phyloP scores from a whole-genome alignment of 2,888 invertebrate species.

The Alsophila aescularia region DNA sequence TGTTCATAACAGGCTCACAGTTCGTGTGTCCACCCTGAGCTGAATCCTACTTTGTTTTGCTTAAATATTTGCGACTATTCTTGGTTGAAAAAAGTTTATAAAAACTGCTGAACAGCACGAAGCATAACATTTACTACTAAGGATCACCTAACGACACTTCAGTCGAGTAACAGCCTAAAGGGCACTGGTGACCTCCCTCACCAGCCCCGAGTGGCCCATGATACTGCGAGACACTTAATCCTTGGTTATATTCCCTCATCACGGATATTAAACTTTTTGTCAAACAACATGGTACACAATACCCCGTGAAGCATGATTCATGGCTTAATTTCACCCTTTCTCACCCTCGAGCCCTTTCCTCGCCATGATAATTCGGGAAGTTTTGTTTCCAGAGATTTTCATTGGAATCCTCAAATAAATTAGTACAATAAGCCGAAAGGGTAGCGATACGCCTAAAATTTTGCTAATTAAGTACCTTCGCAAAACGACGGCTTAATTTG shows the following conservation, averaged over 20 bases:
- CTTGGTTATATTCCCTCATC: conserved; percentile 5
- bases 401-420: conserved; percentile 11
- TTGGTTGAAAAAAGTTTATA: background rate
- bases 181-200: conserved; percentile 4
- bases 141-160: conserved; percentile 14
- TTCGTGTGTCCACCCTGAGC: too few species aligned
- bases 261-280: conserved; percentile 26
- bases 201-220: conserved; percentile 14
- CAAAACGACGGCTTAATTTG: background rate
- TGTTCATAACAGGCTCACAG: too few species aligned
- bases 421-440: conserved; percentile 1
- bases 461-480: conserved; percentile 7
- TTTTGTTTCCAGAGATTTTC: conserved; percentile 11
- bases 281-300: conserved; percentile 9
- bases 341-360: conserved; percentile 4
- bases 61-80: too few species aligned
- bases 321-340: conserved; percentile 17
- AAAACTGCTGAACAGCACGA: conserved; percentile 19
- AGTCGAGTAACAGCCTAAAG: conserved; percentile 8
- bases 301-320: conserved; percentile 16
- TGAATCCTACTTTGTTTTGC: too few species aligned
- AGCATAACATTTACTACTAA: conserved; percentile 6
- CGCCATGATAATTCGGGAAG: conserved; percentile 9
- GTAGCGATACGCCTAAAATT: background rate
- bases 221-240: conserved; percentile 13